Conservation (phyloP, 1,140 invertebrate genomes). For the Brachionus sp. region DNA sequence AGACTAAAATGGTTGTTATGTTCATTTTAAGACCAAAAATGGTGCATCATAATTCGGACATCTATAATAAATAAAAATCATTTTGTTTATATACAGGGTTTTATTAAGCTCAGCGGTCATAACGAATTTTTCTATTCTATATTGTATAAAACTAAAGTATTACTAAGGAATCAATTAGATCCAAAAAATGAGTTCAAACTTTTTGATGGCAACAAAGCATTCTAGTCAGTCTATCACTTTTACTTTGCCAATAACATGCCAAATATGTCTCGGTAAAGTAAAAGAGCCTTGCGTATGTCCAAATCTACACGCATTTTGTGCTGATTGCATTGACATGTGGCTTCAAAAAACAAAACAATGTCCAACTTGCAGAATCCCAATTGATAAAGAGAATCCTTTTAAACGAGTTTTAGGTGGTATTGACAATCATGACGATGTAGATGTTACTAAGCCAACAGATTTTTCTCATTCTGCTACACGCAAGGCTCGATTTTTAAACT, state of each 20-base stretch:
- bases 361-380: slow-evolving; percentile 54
- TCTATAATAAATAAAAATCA: neutral
- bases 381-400: slow-evolving; percentile 51
- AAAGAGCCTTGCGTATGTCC: slow-evolving; percentile 50
- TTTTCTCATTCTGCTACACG: slow-evolving; percentile 12
- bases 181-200: neutral
- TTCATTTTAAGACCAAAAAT: neutral
- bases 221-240: neutral
- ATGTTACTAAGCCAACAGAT: slow-evolving; percentile 11
- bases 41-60: neutral
- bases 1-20: too few relatives aligned
- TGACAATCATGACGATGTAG: neutral
- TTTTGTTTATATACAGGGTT: neutral
- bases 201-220: neutral
- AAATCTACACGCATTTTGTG: slow-evolving; percentile 58
- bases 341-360: slow-evolving; percentile 55
- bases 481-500: neutral
- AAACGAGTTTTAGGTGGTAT: slow-evolving; percentile 52
- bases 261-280: slow-evolving; percentile 38
- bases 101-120: neutral
- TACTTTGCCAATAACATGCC: slow-evolving; percentile 35
- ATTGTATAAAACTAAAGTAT: too few relatives aligned
- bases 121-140: neutral
- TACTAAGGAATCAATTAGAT: neutral
- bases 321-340: slow-evolving; percentile 55